Evolutionary conservation across 2,797 vertebrate genomes (phyloP), one percentile per base, ranked within the genome.

Genomic region (Lacerta viridis): DNA sequence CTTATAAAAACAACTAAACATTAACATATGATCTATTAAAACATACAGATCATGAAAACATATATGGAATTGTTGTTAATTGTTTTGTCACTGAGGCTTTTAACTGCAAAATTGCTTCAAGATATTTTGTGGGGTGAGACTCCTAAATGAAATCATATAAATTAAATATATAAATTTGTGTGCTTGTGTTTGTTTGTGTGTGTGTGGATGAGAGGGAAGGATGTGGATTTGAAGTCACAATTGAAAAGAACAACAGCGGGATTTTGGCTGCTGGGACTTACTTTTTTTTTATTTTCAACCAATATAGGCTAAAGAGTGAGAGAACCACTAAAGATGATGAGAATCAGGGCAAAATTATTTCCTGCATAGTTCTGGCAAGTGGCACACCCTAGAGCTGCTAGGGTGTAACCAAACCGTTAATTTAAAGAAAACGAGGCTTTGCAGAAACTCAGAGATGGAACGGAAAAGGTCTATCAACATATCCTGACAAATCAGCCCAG

Each of bases 341-440:
- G 36, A 10, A 36, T 69, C 90, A 90, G 78, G 18, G 20, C 3
- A 80, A 82, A 77, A 33, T 11, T 29, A 15, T 11, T 74, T 84
- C 25, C 25, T 0, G 0, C 5, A 20, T 68, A 29, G 1, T 0
- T 9, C 41, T 15, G 61, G 43, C 78, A 25, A 0, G 0, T 5
- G 25, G 55, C 69, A 27, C 43, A 23, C 23, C 43, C 39, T 15
- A 20, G 39, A n/a, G 10, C 9, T 36, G 18, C 20, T 7, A 11
- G 25, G 27, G 43, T 27, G 75, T 1, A 87, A 74, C 77, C 84
- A 5, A 82, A 80, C 0, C 1, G 33, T 61, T 20, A 87, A 72
- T 55, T 13, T 74, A 68, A 39, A 80, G 59, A 59, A 36, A 25
- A 64, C 39, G 4, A 39, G 3, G 0, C 43, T 27, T 76, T 33